phyloP scores from a whole-genome alignment of 2,113 vertebrate species.

The Thalassarche chlororhynchos region DNA sequence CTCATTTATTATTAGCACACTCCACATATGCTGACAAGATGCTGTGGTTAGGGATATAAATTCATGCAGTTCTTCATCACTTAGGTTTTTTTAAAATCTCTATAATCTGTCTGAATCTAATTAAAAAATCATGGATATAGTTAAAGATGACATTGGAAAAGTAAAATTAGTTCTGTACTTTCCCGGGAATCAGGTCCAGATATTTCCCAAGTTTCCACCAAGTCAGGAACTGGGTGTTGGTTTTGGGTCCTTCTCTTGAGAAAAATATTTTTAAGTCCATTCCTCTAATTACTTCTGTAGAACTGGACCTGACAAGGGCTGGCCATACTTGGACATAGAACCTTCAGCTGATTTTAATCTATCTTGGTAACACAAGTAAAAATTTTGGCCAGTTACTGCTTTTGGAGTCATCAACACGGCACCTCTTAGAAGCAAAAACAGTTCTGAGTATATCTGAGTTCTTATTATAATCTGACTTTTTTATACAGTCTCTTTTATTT shows the following conservation, averaged over 20 bases:
- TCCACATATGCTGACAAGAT: not conserved
- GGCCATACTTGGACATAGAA: not conserved
- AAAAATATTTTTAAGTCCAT: constrained; percentile 15
- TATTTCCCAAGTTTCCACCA: not conserved
- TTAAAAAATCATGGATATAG: not conserved
- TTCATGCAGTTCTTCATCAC: not conserved
- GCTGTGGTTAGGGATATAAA: not conserved
- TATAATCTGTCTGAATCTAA: not conserved
- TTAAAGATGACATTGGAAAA: not conserved
- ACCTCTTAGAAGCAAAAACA: not conserved
- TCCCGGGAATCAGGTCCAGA: not conserved
- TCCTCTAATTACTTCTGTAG: constrained; percentile 8
- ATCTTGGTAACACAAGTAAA: not conserved
- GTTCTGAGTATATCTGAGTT: not conserved
- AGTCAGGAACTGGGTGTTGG: not conserved
- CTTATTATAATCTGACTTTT: not conserved
- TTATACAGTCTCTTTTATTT: not conserved
- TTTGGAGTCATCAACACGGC: not conserved
- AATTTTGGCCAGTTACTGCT: not conserved
- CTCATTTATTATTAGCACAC: not conserved
- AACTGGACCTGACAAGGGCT: not conserved
- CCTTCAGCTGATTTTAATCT: not conserved
- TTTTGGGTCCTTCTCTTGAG: constrained; percentile 4
- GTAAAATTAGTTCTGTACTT: not conserved
- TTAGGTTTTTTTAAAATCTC: not conserved